Base-by-base conservation (phyloP, 2,113 vertebrate species). In the Rallus limicola region DNA sequence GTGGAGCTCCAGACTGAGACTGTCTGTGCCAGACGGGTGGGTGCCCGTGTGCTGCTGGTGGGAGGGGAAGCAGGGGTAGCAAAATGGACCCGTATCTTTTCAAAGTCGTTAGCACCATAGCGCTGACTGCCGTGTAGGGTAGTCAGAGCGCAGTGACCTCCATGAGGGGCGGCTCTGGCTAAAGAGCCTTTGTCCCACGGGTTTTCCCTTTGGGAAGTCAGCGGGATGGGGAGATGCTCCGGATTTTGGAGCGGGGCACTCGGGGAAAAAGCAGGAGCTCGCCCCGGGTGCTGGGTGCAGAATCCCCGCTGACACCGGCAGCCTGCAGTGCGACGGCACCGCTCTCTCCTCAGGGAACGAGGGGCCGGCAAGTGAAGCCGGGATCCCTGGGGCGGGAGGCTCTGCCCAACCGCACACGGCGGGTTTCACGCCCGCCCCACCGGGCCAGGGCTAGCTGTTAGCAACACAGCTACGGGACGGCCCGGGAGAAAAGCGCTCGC, bases 51-150 rank as follows among this genome's bases (percentile, higher is more conserved):
- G 42, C 33, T 8, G 60, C 65, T n/a, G 48, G 64, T 3, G 2
- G 25, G 50, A 7, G 1, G 38, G 6, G n/a, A 15, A 14, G 19
- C 3, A 2, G 28, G n/a, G 33, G 10, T 6, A 11, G 15, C 3
- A 4, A 5, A 29, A 13, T 29, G 5, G 59, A 8, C 25, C 24
- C 5, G 15, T 3, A 4, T 4, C 2, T 1, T 31, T 16, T 13
- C 70, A 21, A 1, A 36, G 48, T 9, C 8, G 1, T 19, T 25
- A 12, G 18, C 29, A 5, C 26, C 0, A 5, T 2, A 36, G 67
- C 28, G 10, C 34, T 10, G 64, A 40, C 40, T 44, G 4, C 31
- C 18, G 0, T 0, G 55, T 8, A 7, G 5, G 13, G 24, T 3
- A 29, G 53, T 3, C 1, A 9, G 74, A 10, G 36, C 1, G 2